Conservation (phyloP, 1,140 invertebrate genomes). For the Bombus confusus region DNA sequence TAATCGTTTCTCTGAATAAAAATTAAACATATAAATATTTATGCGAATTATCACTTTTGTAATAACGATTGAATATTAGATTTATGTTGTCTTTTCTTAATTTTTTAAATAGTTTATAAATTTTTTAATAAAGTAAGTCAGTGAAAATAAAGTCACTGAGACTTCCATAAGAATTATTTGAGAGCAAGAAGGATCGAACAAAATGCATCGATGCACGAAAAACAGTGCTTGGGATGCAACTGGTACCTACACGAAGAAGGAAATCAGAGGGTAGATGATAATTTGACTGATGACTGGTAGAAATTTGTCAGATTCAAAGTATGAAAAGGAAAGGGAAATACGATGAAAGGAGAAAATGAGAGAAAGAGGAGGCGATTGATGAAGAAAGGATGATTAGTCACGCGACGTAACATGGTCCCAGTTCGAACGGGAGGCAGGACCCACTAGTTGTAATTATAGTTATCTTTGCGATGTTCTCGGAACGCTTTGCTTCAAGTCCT, state of each 20-base stretch:
- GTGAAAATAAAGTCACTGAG: background rate
- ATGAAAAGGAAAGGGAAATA: conserved; percentile 1
- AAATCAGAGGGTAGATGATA: background rate
- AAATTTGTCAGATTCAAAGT: conserved; percentile 27
- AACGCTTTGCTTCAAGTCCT: conserved; percentile 74
- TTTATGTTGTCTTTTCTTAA: background rate
- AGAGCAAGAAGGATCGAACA: background rate
- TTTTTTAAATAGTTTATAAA: background rate
- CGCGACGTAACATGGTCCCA: conserved; percentile 54
- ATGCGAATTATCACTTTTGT: too few species aligned
- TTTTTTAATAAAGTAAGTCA: background rate
- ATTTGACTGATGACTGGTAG: conserved; percentile 27
- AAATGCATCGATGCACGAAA: background rate
- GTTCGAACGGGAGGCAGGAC: conserved; percentile 60
- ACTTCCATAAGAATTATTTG: background rate
- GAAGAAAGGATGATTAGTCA: conserved; percentile 56
- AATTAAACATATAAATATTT: background rate
- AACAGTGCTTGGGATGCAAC: background rate
- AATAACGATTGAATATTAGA: background rate
- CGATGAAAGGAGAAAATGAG: conserved; percentile 26
- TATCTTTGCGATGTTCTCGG: conserved; percentile 74
- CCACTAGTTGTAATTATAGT: conserved; percentile 74
- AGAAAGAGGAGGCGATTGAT: conserved; percentile 18
- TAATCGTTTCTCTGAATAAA: background rate
- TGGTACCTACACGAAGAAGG: background rate